Evolutionary conservation across 2,797 vertebrate genomes (phyloP).

Genomic region (Percopsis omiscomaycus): DNA sequence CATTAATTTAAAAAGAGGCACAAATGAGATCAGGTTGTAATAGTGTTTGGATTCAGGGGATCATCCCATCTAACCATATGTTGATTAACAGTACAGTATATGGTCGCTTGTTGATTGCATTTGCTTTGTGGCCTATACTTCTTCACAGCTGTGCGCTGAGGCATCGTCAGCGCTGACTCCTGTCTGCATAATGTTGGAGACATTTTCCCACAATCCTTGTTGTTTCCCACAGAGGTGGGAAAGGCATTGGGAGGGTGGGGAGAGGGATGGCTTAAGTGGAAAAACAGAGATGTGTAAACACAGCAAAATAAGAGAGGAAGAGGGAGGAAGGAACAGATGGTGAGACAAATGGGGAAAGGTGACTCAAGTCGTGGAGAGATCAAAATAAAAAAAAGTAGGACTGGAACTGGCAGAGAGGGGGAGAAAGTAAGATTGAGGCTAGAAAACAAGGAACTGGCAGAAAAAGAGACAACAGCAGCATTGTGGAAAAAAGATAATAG

Average conservation of each 20-base stretch:
- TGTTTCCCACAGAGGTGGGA: constrained; percentile 5
- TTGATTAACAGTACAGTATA: constrained; percentile 30
- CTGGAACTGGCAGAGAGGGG: background rate
- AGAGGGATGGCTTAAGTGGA: constrained; percentile 35
- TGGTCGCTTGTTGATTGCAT: constrained; percentile 40
- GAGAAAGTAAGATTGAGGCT: constrained; percentile 16
- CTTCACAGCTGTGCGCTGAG: constrained; percentile 33
- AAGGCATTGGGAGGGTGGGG: constrained; percentile 35
- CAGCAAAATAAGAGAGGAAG: constrained; percentile 9
- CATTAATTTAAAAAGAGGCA: constrained; percentile 26
- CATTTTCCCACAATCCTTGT: constrained; percentile 53
- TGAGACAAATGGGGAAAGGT: constrained; percentile 45
- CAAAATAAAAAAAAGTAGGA: constrained; percentile 19
- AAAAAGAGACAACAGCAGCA: constrained; percentile 45
- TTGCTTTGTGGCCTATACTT: constrained; percentile 24
- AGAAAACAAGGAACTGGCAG: constrained; percentile 16
- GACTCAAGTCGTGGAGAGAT: constrained; percentile 11
- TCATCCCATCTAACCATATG: constrained; percentile 24
- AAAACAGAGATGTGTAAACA: constrained; percentile 31
- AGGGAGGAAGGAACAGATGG: background rate
- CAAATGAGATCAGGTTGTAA: constrained; percentile 27
- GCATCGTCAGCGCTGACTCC: constrained; percentile 31
- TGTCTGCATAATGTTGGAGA: constrained; percentile 50
- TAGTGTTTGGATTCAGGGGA: constrained; percentile 36
- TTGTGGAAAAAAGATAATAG: constrained; percentile 36